Evolutionary conservation across 2,797 vertebrate species (phyloP).

Genomic region (Periparus ater): DNA sequence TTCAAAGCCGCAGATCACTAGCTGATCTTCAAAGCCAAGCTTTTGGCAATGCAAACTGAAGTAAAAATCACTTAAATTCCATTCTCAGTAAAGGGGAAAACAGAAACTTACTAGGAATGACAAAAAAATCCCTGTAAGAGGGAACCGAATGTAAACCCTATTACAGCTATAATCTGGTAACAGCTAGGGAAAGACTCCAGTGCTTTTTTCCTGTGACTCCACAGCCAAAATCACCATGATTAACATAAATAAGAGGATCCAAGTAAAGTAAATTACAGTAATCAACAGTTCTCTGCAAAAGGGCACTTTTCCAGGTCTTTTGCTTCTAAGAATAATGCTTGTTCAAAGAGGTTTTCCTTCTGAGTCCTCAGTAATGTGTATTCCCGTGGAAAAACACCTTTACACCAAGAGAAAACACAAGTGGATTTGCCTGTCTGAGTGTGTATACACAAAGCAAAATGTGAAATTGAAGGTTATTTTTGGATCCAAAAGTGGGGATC

Average conservation of each 20-base stretch:
- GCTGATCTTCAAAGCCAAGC: slow-evolving; percentile 20
- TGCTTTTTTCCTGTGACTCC: slow-evolving; percentile 5
- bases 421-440: background rate
- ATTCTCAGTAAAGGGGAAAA: background rate
- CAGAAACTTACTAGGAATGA: background rate
- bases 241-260: slow-evolving; percentile 30
- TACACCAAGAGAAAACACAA: background rate
- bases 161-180: slow-evolving; percentile 15
- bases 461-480: background rate
- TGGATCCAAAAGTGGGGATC: background rate
- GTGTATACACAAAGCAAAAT: background rate
- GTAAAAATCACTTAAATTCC: slow-evolving; percentile 20
- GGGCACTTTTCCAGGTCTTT: background rate
- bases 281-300: slow-evolving; percentile 24
- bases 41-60: slow-evolving; percentile 22
- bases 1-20: slow-evolving; percentile 4
- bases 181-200: background rate
- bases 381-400: slow-evolving; percentile 14
- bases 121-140: background rate
- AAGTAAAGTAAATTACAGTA: slow-evolving; percentile 54
- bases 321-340: slow-evolving; percentile 16
- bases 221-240: slow-evolving; percentile 21
- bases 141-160: background rate
- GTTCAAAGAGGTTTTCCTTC: slow-evolving; percentile 7
- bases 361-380: background rate